Percentiles rank a stretch among this genome's conserved stretches.
phyloP scores from a whole-genome alignment of 2,888 invertebrate species.

The Zaprionus bogoriensis region DNA sequence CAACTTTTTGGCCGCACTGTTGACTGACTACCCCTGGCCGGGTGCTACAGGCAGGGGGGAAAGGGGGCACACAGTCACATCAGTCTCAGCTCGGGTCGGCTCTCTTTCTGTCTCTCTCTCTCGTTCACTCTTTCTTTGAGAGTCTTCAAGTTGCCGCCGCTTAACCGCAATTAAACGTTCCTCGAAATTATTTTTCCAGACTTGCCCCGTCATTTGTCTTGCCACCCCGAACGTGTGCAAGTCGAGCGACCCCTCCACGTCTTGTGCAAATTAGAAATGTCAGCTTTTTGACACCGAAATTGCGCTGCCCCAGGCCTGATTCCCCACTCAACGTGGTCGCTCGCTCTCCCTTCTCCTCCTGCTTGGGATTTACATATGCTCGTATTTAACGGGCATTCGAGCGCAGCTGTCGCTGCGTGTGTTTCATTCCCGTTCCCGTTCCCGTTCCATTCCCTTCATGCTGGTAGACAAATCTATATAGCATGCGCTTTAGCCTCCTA shows the following conservation, averaged over 20 bases:
- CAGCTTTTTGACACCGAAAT: conserved; percentile 76
- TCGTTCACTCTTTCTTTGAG: neutral
- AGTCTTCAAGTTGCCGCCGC: conserved; percentile 59
- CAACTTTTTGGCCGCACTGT: conserved; percentile 20
- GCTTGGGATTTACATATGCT: conserved; percentile 69
- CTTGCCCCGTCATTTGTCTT: conserved; percentile 71
- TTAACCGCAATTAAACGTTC: conserved; percentile 75
- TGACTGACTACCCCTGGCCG: conserved; percentile 42
- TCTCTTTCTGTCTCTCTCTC: neutral
- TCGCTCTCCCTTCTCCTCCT: neutral
- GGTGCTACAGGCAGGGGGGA: too few relatives aligned
- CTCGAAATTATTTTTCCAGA: conserved; percentile 59
- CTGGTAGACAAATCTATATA: conserved; percentile 40
- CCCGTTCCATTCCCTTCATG: conserved; percentile 38
- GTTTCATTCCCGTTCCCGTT: conserved; percentile 38
- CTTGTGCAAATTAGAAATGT: conserved; percentile 70
- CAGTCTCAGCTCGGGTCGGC: conserved; percentile 15
- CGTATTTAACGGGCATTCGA: conserved; percentile 51
- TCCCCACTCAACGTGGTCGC: neutral
- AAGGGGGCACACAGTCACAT: too few relatives aligned
- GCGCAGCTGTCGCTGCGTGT: conserved; percentile 31
- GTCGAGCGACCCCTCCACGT: conserved; percentile 24
- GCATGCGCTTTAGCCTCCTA: conserved; percentile 37
- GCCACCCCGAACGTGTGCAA: conserved; percentile 44
- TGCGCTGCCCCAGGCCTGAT: conserved; percentile 57